Evolutionary conservation across 2,797 vertebrate species (phyloP).

Genomic region (Ctenopoma kingsleyae): DNA sequence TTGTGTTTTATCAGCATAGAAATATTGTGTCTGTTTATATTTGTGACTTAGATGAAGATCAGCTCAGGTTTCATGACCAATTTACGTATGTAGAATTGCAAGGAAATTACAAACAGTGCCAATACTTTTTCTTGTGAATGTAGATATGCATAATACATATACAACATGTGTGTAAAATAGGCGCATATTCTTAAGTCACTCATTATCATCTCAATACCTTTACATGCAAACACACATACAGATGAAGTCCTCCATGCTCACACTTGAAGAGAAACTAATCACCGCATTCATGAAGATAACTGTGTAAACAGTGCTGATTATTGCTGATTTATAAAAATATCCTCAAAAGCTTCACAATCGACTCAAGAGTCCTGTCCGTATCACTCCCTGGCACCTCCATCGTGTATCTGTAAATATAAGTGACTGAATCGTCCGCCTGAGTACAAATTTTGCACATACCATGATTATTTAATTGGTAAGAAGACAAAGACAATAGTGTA

Average conservation of each 20-base stretch:
- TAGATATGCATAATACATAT: too few relatives aligned
- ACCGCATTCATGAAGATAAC: slow-evolving; percentile 30
- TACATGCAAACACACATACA: slow-evolving; percentile 31
- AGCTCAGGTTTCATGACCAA: too few relatives aligned
- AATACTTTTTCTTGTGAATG: too few relatives aligned
- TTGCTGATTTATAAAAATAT: slow-evolving; percentile 35
- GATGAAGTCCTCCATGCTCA: neutral
- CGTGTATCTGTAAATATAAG: slow-evolving; percentile 13
- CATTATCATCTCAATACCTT: slow-evolving; percentile 41
- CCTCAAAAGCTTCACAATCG: slow-evolving; percentile 23
- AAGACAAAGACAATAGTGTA: neutral
- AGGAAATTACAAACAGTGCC: too few relatives aligned
- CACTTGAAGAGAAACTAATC: slow-evolving; percentile 9
- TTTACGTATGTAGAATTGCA: too few relatives aligned
- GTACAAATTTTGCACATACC: neutral
- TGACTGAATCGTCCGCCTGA: slow-evolving; percentile 22
- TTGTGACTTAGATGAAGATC: too few relatives aligned
- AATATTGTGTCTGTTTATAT: too few relatives aligned
- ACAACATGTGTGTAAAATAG: too few relatives aligned
- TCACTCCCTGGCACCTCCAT: slow-evolving; percentile 9
- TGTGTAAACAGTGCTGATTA: slow-evolving; percentile 26
- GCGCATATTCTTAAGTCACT: too few relatives aligned
- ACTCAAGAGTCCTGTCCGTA: slow-evolving; percentile 5
- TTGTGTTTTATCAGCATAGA: too few relatives aligned
- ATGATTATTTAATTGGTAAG: neutral